Base-by-base conservation (phyloP, 2,797 vertebrate species). In the Pipistrellus nathusii region DNA sequence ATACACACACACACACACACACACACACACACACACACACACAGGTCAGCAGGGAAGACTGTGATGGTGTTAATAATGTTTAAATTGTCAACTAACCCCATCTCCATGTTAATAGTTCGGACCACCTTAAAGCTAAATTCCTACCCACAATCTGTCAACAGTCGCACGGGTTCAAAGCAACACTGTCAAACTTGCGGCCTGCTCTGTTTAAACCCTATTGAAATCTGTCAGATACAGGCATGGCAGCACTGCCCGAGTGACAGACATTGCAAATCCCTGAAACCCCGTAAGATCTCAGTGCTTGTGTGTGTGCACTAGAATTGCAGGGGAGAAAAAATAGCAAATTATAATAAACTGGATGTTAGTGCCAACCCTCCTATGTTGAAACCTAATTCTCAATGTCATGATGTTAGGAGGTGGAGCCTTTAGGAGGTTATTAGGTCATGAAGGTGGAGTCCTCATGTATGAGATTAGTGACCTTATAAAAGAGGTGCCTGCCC, bases 251-350 rank as follows among this genome's bases (percentile, higher is more conserved):
- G 0, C 25, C 23, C 5, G 85, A 46, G 21, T 46, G 32, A 83
- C 3, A 12, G 2, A 13, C 73, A 76, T 91, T 91, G 72, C 76
- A 92, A 97, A 97, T 88, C 32, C 38, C 59, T 68, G 93, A 92
- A 88, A 25, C 4, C 21, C 69, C 84, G 95, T 90, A 90, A 97
- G 93, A 93, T 13, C 14, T 53, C 32, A 89, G 32, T 1, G n/a
- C 69, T 88, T 91, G 32, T 44, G 44, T 44, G 44, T 44, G 44
- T 44, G n/a, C 23, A 73, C 88, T 57, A 88, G 71, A 77, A 95
- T 93, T 94, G 96, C 32, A 92, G 23, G 59, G 73, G 64, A 75
- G 35, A 59, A 94, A 94, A 85, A 85, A 95, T 1, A 93, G 77
- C n/a, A 41, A 68, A 82, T 10, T 66, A 12, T 44, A 51, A 14